A percentile compares a stretch with the other conserved stretches of the same genome.
Conservation (phyloP, 2,888 invertebrate species). For the Lithosia quadra region DNA sequence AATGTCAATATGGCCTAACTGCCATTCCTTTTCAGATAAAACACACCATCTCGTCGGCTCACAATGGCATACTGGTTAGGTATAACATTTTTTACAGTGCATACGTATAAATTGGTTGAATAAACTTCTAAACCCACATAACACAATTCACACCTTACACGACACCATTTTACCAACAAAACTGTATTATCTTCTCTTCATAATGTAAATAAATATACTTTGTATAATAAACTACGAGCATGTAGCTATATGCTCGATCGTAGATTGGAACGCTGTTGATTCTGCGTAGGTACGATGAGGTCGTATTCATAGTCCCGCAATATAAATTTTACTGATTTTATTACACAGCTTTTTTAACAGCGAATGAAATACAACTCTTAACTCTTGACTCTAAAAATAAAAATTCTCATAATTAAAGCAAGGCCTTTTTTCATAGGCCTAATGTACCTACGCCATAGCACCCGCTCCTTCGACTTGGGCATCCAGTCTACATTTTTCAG, state of each 20-base stretch:
- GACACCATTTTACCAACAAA: conserved; percentile 28
- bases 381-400: too few species aligned
- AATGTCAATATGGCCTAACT: conserved; percentile 68
- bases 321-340: too few species aligned
- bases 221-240: conserved; percentile 34
- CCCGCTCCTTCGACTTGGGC: too few species aligned
- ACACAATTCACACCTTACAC: conserved; percentile 15
- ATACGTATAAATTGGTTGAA: neutral
- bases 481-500: too few species aligned
- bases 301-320: conserved; percentile 66
- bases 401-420: too few species aligned
- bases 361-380: too few species aligned
- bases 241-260: conserved; percentile 55
- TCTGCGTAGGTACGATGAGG: conserved; percentile 62
- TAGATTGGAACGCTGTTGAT: conserved; percentile 77
- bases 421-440: too few species aligned
- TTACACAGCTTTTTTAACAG: too few species aligned
- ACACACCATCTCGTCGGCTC: conserved; percentile 13
- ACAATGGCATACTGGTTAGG: neutral
- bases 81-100: neutral
- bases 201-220: conserved; percentile 60
- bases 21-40: conserved; percentile 68
- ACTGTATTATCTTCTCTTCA: conserved; percentile 25
- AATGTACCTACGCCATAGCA: too few species aligned
- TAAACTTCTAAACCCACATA: neutral